Base-by-base conservation (phyloP, 2,797 vertebrate species). In the Euthynnus affinis region DNA sequence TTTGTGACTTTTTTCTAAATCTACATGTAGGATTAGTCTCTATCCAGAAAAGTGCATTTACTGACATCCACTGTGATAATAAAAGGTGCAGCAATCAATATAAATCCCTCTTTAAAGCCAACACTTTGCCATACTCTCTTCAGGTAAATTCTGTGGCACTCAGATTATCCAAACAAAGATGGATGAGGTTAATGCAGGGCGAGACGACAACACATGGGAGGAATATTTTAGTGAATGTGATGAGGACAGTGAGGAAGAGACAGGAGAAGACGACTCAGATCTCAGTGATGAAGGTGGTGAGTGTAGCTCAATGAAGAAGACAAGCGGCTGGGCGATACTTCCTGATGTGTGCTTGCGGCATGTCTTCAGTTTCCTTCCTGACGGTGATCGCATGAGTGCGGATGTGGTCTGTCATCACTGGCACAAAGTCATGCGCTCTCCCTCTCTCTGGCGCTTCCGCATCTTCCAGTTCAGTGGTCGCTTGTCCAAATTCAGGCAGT, bases 321-420 rank as follows among this genome's bases (percentile, higher is more conserved):
- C 20, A 3, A 42, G 20, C 2, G 0, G 6, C 1, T 96, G 94
- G 95, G 92, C 85, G 53, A 17, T 60, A 40, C 83, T 96, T 69
- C 94, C 94, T 0, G 83, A 92, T 25, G 82, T 95, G 53, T 95
- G 94, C 60, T 86, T 96, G 71, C 80, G 58, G 5, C 90, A 55
- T 4, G 60, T 96, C 18, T 96, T 96, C 87, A 79, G 68, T 27
- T 94, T 90, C 89, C 90, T 96, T 34, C 74, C 85, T 0, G 90
- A 96, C 77, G 75, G 49, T 32, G 92, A 95, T 73, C 92, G 94
- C 71, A 86, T 82, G 56, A 84, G 14, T 10, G 94, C 95, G 3
- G 88, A 90, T 22, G 85, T 95, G 25, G 94, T 95, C 57, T 96
- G 95, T 74, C 91, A 70, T 32, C 94, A 87, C 34, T 96, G 94